phyloP scores from a whole-genome alignment of 2,888 invertebrate species.

The Megalurothrips usitatus region DNA sequence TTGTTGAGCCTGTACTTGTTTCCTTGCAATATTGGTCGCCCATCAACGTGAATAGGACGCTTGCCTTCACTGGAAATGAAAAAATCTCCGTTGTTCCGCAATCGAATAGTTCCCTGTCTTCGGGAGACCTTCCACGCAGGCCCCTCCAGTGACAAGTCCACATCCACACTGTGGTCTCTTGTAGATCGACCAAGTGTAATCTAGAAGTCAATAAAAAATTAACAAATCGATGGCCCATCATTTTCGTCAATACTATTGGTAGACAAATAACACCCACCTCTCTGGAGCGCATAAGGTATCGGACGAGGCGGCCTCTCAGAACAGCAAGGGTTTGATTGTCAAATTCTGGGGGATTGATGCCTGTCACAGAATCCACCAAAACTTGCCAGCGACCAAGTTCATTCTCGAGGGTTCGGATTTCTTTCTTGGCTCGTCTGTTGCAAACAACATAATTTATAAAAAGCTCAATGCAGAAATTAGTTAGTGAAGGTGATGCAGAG shows the following conservation, averaged over 20 bases:
- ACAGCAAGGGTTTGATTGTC: slow-evolving; percentile 93
- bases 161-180: slow-evolving; percentile 84
- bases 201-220: slow-evolving; percentile 45
- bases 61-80: slow-evolving; percentile 93
- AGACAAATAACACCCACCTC: slow-evolving; percentile 58
- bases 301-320: slow-evolving; percentile 81
- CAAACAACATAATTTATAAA: slow-evolving; percentile 30
- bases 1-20: slow-evolving; percentile 87
- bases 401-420: slow-evolving; percentile 83
- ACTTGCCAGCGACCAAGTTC: slow-evolving; percentile 89
- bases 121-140: slow-evolving; percentile 91
- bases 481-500: too few relatives aligned
- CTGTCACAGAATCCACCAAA: slow-evolving; percentile 83
- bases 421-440: slow-evolving; percentile 68
- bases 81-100: slow-evolving; percentile 91
- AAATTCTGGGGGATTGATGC: slow-evolving; percentile 78
- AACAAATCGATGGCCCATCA: slow-evolving; percentile 26
- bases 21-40: slow-evolving; percentile 80
- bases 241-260: slow-evolving; percentile 15
- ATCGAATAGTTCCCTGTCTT: slow-evolving; percentile 83
- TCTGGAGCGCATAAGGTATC: slow-evolving; percentile 89
- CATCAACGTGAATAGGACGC: slow-evolving; percentile 90
- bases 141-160: slow-evolving; percentile 88
- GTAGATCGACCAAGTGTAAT: slow-evolving; percentile 90
- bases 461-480: not conserved